Base-by-base conservation (phyloP, 2,113 vertebrate species). In the Atlantisia rogersi region DNA sequence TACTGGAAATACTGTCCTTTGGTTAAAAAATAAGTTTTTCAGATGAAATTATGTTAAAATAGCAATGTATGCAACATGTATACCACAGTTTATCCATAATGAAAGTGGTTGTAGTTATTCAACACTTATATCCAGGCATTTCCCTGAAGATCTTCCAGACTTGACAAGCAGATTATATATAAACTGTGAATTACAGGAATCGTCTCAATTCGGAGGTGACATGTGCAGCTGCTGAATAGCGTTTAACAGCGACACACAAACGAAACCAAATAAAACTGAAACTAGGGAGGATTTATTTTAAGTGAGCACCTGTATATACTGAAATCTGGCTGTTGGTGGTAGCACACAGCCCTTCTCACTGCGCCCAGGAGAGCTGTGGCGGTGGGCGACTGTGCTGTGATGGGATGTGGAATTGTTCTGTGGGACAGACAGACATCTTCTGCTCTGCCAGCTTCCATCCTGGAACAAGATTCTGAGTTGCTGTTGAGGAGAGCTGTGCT, bases 241-340 rank as follows among this genome's bases (percentile, higher is more conserved):
- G 3, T 37, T 71, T 65, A 52, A 56, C 59, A 86, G 42, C 2
- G 26, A 35, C 75, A 48, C 67, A 71, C 56, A 84, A 59, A 44
- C 19, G 86, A 86, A 95, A 93, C 74, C 35, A 3, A 86, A 59
- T 60, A 67, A 69, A 6, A 56, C 39, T 69, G 94, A 95, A 95
- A 96, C 83, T 10, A 0, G 7, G 67, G 71, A 82, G 74, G 77
- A 8, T 81, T 96, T 97, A 95, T 97, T 97, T 97, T 92, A 81
- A 65, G 90, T 7, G 2, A 50, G 52, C 91, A 94, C 93, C 95
- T 96, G 95, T 78, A 59, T 32, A 39, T 71, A 28, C 55, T 67
- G n/a, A 39, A 40, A 12, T 58, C 37, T 81, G 67, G 11, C 77
- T 20, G 17, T 44, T 79, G 62, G 26, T 32, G 32, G 56, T 9